Conservation (phyloP, 2,888 invertebrate genomes). For the Cryptocephalus moraei region DNA sequence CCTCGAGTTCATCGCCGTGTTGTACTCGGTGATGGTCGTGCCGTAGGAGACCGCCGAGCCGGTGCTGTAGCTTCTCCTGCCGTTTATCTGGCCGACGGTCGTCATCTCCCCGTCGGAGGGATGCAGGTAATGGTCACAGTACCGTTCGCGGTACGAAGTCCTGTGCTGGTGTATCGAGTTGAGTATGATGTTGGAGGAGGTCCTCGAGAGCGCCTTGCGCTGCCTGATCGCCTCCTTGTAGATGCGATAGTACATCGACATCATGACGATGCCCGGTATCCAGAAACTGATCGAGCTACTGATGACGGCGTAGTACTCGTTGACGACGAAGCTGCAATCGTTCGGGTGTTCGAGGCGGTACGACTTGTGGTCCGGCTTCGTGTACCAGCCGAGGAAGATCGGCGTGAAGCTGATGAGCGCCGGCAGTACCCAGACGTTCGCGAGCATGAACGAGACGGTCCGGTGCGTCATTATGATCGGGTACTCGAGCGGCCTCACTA, state of each 20-base stretch:
- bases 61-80: slow-evolving; percentile 50
- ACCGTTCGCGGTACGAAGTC: slow-evolving; percentile 48
- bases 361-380: slow-evolving; percentile 48
- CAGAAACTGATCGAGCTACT: slow-evolving; percentile 87
- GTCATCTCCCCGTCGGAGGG: slow-evolving; percentile 49
- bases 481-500: slow-evolving; percentile 85
- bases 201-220: slow-evolving; percentile 69
- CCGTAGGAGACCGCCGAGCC: slow-evolving; percentile 42
- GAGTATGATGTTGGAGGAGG: slow-evolving; percentile 76
- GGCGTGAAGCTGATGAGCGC: slow-evolving; percentile 89
- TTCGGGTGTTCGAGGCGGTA: slow-evolving; percentile 56
- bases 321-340: slow-evolving; percentile 74
- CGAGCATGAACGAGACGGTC: slow-evolving; percentile 71
- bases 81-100: slow-evolving; percentile 44
- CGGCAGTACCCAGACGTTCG: slow-evolving; percentile 86
- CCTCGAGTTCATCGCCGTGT: slow-evolving; percentile 34
- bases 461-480: slow-evolving; percentile 83
- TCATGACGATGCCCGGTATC: slow-evolving; percentile 88
- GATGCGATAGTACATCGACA: slow-evolving; percentile 82
- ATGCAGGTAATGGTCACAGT: slow-evolving; percentile 45
- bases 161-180: slow-evolving; percentile 78
- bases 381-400: slow-evolving; percentile 82
- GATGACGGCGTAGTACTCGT: slow-evolving; percentile 77
- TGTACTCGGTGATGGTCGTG: slow-evolving; percentile 38
- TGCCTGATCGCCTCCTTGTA: slow-evolving; percentile 75